Evolutionary conservation across 2,888 invertebrate species (phyloP), one percentile per base, ranked within the genome.

Genomic region (Stenoptilia bipunctidactyla): DNA sequence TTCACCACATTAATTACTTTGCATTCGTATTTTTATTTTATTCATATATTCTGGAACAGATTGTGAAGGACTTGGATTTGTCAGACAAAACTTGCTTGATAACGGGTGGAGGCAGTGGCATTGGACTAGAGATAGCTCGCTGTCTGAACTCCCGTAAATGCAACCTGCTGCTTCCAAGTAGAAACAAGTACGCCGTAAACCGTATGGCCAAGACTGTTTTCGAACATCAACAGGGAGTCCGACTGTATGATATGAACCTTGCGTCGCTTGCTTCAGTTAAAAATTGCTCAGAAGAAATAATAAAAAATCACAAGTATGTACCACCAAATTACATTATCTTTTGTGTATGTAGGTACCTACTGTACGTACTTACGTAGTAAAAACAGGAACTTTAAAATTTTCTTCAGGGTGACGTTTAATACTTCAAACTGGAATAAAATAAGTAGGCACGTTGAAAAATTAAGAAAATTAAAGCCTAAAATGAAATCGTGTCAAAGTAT

Each of bases 41-140:
- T n/a, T n/a, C n/a, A n/a, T n/a, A n/a, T n/a, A n/a, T n/a, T n/a
- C n/a, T n/a, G n/a, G n/a, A 63, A 25, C 52, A 88, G 80, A 87
- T 95, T 13, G 72, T 92, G 1, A 92, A 93, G 61, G 94, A 94
- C 9, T 73, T 91, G 50, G 94, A 97, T 67, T 79, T 98, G 44
- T 88, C 89, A 36, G 90, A 90, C 1, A 93, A 92, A 71, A 82
- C 91, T 40, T 95, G 93, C 5, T 71, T 98, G 9, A 87, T 98
- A 27, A 98, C 98, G 10, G 98, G 98, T n/a, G 93, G 94, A 0
- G 97, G 93, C 70, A 86, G 89, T 51, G 98, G 98, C n/a, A 96
- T 98, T 53, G 98, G 97, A 10, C 90, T 88, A 64, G 97, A 97
- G 84, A 94, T 96, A 25, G 92, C 94, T 0, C 87, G 89, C 46